Percentiles rank a stretch among this genome's conserved stretches.
Conservation (phyloP, 2,113 vertebrate genomes). For the Cyrtonyx montezumae region DNA sequence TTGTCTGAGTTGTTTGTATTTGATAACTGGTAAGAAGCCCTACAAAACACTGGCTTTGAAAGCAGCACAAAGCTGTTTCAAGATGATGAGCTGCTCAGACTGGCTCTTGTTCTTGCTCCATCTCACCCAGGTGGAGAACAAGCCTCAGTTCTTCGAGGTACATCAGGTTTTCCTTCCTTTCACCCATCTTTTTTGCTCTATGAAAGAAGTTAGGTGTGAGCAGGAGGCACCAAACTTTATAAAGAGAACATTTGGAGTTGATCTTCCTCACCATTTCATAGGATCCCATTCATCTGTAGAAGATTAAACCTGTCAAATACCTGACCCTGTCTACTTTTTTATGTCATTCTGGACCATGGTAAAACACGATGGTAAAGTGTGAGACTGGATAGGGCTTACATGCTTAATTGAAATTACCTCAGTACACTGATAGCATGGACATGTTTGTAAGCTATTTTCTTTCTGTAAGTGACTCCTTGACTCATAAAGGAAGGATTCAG, state of each 20-base stretch:
- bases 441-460: background rate
- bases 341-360: background rate
- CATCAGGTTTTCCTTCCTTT: background rate
- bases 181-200: background rate
- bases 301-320: background rate
- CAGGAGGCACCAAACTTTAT: background rate
- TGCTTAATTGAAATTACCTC: background rate
- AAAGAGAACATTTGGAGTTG: background rate
- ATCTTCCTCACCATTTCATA: background rate
- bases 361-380: background rate
- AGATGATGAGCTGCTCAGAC: background rate
- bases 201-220: background rate
- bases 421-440: background rate
- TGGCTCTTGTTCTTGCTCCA: background rate
- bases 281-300: background rate
- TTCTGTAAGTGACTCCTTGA: background rate
- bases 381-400: background rate
- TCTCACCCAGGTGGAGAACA: background rate
- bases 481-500: background rate
- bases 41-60: constrained; percentile 22
- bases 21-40: background rate
- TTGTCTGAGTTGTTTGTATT: background rate
- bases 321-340: background rate
- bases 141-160: background rate
- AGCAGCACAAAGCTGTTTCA: background rate